phyloP scores from a whole-genome alignment of 2,888 invertebrate species.

The Apamea anceps region DNA sequence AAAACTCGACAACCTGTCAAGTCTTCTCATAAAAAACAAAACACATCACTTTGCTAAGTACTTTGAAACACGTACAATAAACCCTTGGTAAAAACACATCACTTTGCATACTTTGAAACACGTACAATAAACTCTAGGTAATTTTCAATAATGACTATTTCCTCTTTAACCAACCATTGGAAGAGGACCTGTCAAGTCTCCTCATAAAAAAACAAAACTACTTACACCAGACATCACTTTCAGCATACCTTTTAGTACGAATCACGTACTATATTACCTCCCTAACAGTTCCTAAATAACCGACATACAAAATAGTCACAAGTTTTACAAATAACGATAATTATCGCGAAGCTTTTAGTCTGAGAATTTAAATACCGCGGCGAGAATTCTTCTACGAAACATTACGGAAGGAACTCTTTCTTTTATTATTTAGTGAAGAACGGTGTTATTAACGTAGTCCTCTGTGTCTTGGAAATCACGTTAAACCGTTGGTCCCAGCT shows the following conservation, averaged over 20 bases:
- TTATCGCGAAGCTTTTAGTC: conserved; percentile 65
- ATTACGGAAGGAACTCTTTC: conserved; percentile 23
- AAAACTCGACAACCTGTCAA: not conserved
- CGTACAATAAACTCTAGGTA: not conserved
- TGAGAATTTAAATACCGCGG: conserved; percentile 60
- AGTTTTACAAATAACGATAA: conserved; percentile 55
- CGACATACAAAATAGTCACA: conserved; percentile 39
- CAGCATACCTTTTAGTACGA: conserved; percentile 28
- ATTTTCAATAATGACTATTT: not conserved
- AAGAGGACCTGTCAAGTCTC: not conserved
- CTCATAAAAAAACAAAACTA: conserved; percentile 26
- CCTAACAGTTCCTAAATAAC: conserved; percentile 46
- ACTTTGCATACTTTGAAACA: not conserved
- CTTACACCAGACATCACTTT: conserved; percentile 16
- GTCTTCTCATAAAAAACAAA: not conserved
- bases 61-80: not conserved
- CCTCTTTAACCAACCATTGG: conserved; percentile 6
- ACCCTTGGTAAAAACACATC: not conserved
- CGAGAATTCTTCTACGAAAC: conserved; percentile 29
- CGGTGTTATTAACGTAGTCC: not conserved
- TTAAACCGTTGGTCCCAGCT: not conserved
- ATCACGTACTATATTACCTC: conserved; percentile 28
- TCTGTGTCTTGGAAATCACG: not conserved
- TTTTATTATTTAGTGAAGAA: conserved; percentile 36
- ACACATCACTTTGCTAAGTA: not conserved